A percentile compares a stretch with the other conserved stretches of the same genome.
These are phyloP conservation scores for Lepidocolaptes lacrymiger DNA, from an alignment of 2,797 vertebrate genomes.

Conservation along the genomic window DNA sequence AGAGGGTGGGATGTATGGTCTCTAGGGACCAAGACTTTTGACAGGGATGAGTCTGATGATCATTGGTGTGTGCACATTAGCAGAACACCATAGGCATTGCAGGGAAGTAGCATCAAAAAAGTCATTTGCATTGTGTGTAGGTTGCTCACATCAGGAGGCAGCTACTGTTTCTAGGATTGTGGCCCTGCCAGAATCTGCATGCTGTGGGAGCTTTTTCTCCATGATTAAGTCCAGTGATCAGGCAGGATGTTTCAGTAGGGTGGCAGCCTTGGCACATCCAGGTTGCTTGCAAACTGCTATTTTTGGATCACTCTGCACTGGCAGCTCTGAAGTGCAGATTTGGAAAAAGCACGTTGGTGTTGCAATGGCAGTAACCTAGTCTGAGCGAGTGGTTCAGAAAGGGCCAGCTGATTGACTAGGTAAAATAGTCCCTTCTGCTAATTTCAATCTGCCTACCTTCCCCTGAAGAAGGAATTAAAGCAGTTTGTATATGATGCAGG, in stretches of 20 bases:
- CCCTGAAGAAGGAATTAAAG: not conserved
- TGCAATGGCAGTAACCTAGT: not conserved
- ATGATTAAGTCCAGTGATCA: not conserved
- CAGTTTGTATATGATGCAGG: not conserved
- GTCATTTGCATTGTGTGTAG: not conserved
- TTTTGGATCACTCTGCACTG: not conserved
- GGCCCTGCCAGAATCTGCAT: not conserved
- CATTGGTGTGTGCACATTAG: not conserved
- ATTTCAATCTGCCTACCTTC: not conserved
- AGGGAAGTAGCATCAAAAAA: not conserved
- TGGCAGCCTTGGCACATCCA: not conserved
- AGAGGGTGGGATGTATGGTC: not conserved
- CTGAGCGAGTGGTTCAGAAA: not conserved
- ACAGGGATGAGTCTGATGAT: not conserved
- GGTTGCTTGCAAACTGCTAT: not conserved
- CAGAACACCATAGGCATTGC: not conserved
- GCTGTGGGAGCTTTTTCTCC: not conserved
- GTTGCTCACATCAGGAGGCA: not conserved
- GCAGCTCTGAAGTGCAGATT: not conserved
- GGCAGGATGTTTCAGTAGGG: not conserved
- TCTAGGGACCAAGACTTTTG: not conserved
- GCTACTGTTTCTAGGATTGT: not conserved
- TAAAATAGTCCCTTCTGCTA: not conserved
- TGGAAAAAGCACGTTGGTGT: not conserved
- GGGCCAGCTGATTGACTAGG: not conserved